Evolutionary conservation across 2,797 vertebrate genomes (phyloP).

Genomic region (Mus minutoides): DNA sequence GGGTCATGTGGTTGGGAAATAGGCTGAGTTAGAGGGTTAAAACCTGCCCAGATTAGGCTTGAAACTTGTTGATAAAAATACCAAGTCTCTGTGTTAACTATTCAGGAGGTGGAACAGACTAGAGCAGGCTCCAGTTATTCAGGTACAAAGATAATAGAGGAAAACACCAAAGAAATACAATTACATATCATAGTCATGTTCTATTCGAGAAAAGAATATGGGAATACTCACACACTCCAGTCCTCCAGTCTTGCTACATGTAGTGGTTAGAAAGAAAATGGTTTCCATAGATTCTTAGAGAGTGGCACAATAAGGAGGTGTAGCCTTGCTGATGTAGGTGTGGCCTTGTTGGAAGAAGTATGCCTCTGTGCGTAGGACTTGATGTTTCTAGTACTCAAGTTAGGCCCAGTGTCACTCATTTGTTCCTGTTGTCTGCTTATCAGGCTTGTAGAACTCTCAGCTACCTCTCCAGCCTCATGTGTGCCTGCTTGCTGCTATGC

Average conservation of each 20-base stretch:
- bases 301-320: not conserved
- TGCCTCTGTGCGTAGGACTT: not conserved
- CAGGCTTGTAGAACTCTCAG: not conserved
- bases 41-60: not conserved
- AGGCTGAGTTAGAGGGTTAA: not conserved
- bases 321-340: not conserved
- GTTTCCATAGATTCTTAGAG: not conserved
- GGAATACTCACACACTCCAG: not conserved
- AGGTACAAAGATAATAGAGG: not conserved
- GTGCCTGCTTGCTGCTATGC: not conserved
- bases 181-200: not conserved
- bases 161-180: not conserved
- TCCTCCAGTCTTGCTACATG: not conserved
- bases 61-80: not conserved
- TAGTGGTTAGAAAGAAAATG: not conserved
- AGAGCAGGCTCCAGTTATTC: not conserved
- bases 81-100: not conserved
- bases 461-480: not conserved
- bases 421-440: not conserved
- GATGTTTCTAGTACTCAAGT: not conserved
- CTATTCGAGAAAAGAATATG: not conserved
- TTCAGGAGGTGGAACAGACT: not conserved
- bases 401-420: not conserved
- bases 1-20: not conserved
- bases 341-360: not conserved